Evolutionary conservation across 2,113 vertebrate genomes (phyloP).

Genomic region (Phycodurus eques): DNA sequence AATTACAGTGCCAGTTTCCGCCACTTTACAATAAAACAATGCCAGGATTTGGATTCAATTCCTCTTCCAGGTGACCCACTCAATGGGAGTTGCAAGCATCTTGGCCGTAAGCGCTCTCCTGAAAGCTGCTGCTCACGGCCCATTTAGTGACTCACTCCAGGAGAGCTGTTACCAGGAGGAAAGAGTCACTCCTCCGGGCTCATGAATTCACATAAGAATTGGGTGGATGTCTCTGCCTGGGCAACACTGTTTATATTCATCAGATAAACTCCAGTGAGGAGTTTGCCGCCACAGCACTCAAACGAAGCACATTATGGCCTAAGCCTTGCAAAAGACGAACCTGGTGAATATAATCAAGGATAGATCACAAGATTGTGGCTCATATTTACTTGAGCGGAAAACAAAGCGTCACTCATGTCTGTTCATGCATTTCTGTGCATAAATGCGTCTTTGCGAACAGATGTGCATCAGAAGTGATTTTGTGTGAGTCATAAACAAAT

Average conservation of each 20-base stretch:
- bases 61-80: constrained; percentile 26
- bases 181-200: constrained; percentile 19
- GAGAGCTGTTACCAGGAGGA: constrained; percentile 46
- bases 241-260: constrained; percentile 24
- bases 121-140: constrained; percentile 24
- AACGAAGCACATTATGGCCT: neutral
- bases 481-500: constrained; percentile 21
- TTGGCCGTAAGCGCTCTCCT: neutral
- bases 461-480: neutral
- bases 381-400: neutral
- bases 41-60: constrained; percentile 43
- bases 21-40: constrained; percentile 23
- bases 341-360: neutral
- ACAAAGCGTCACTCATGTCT: neutral
- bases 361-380: neutral
- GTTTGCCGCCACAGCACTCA: constrained; percentile 9
- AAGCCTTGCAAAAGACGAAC: neutral
- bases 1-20: constrained; percentile 24
- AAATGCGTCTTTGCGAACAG: neutral
- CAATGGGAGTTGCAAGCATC: constrained; percentile 14
- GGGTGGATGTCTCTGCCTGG: constrained; percentile 13
- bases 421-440: neutral
- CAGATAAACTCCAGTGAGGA: constrained; percentile 20
- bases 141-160: constrained; percentile 46
- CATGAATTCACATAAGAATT: constrained; percentile 56